Conservation (phyloP, 1,140 invertebrate species). For the Carcinoscorpius rotundicauda region DNA sequence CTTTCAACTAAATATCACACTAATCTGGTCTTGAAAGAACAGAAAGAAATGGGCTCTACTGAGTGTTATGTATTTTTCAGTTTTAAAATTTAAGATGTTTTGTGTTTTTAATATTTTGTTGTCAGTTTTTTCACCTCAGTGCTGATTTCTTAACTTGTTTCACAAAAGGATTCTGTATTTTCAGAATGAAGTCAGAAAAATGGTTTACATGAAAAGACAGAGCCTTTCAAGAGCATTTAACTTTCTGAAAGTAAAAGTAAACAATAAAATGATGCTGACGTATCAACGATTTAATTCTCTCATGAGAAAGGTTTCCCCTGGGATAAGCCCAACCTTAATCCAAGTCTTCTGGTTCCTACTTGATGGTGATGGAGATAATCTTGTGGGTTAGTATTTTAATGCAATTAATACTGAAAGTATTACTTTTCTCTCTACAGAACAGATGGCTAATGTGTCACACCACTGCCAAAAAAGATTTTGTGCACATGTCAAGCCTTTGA, state of each 20-base stretch:
- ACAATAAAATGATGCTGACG: conserved; percentile 27
- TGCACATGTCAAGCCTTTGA: neutral
- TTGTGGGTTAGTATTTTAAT: conserved; percentile 26
- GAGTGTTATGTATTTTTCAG: neutral
- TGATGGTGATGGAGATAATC: conserved; percentile 32
- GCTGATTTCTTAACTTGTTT: neutral
- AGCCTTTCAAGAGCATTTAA: conserved; percentile 36
- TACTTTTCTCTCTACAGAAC: neutral
- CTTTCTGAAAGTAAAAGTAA: conserved; percentile 28
- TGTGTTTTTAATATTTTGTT: neutral
- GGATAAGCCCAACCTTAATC: conserved; percentile 30
- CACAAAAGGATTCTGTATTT: conserved; percentile 3
- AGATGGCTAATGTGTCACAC: neutral
- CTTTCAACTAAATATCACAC: too few species aligned
- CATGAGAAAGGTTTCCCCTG: conserved; percentile 30
- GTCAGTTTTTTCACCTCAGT: neutral
- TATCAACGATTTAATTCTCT: conserved; percentile 30
- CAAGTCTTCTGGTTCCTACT: conserved; percentile 36
- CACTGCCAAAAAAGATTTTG: neutral
- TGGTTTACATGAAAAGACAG: conserved; percentile 29
- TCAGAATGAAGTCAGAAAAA: conserved; percentile 39
- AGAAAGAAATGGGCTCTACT: too few species aligned
- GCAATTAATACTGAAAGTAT: conserved; percentile 6
- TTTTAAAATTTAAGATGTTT: neutral
- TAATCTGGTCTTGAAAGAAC: too few species aligned